phyloP scores from a whole-genome alignment of 1,140 invertebrate species.

The Pseudomyrmex concolor region DNA sequence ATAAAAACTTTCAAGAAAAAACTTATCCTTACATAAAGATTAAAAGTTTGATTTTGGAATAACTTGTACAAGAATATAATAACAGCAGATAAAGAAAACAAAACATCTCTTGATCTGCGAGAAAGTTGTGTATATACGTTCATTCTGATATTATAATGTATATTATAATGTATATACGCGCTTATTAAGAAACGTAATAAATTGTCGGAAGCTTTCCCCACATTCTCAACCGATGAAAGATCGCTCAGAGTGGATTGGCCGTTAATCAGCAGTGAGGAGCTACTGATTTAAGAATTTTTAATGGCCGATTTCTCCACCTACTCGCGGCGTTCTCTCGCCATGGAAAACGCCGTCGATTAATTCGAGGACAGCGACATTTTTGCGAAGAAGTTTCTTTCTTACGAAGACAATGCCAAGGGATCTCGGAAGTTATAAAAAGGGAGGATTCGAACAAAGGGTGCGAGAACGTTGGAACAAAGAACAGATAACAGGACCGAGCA shows the following conservation, averaged over 20 bases:
- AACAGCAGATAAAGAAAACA: not conserved
- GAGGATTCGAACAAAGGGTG: conserved; percentile 74
- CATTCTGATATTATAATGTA: conserved; percentile 11
- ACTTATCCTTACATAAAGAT: not conserved
- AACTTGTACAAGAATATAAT: not conserved
- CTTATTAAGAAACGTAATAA: conserved; percentile 55
- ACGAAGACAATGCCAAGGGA: conserved; percentile 70
- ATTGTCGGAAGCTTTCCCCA: conserved; percentile 58
- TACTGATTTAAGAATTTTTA: conserved; percentile 75
- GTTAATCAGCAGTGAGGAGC: conserved; percentile 70
- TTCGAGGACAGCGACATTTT: conserved; percentile 69
- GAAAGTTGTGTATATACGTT: conserved; percentile 17
- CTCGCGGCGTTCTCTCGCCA: conserved; percentile 12
- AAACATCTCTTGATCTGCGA: not conserved
- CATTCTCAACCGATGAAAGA: conserved; percentile 49
- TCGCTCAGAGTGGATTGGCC: conserved; percentile 62
- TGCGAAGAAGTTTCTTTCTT: conserved; percentile 59
- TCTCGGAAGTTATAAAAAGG: conserved; percentile 72
- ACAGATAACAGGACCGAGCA: conserved; percentile 74
- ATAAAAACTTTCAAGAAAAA: not conserved
- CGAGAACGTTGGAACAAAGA: conserved; percentile 76
- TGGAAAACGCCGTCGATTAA: conserved; percentile 73
- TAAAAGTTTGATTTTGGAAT: not conserved
- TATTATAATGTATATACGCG: too few species aligned
- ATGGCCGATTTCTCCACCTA: conserved; percentile 65